Evolutionary conservation across 2,888 invertebrate genomes (phyloP), one percentile per base, ranked within the genome.

Genomic region (Mesopsocus fuscifrons): DNA sequence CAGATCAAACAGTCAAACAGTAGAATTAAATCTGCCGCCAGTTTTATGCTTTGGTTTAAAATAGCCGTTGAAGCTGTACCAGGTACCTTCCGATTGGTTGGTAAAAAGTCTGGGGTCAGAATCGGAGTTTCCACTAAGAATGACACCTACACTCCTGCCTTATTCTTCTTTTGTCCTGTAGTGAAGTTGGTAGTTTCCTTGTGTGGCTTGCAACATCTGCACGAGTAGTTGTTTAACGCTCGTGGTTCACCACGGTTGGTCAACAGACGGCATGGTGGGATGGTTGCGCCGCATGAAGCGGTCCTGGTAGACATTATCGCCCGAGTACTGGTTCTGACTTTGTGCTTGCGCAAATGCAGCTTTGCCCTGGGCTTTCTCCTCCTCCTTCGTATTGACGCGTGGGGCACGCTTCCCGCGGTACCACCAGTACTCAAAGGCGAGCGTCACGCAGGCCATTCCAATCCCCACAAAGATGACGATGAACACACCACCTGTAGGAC

Each of bases 401-500:
- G 26, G 26, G 11, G 66, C 67, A 52, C 72, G 75, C 51, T 78
- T 69, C 63, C 77, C 78, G 52, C 82, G 80, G 54, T 87, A 88
- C 78, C 85, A 89, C 81, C 85, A 88, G 59, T 92, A 95, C 59
- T 97, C 97, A 47, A 91, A 81, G 0, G 81, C 82, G 31, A 97
- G 65, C 0, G 92, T 94, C 40, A 91, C 62, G 53, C 89, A 87
- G 1, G 92, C 91, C 57, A 92, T 67, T 0, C 82, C 85, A 23
- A 94, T 91, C 0, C 94, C 94, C 52, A 92, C 89, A 55, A 94
- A 87, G 49, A 97, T 94, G 0, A 97, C 92, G 43, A 97, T 89
- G 59, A 97, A 97, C 0, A 97, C 95, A 1, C 95, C 95, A 49
- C 68, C 62, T 60, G 48, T 2, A n/a, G n/a, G n/a, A n/a, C n/a